Conservation (phyloP, 2,113 vertebrate genomes). For the Proteles cristata region DNA sequence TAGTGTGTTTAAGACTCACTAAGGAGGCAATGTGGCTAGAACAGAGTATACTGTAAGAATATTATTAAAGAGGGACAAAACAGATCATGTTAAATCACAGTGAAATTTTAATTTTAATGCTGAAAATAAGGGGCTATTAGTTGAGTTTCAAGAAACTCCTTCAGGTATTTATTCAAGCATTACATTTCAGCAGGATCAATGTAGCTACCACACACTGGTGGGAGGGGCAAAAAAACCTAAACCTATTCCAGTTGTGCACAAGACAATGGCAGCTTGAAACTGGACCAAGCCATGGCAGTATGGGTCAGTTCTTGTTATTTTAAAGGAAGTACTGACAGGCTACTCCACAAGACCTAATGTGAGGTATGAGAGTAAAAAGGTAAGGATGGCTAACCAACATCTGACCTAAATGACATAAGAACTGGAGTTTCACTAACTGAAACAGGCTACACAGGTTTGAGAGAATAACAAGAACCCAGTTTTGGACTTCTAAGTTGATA, state of each 20-base stretch:
- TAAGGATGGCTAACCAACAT: background rate
- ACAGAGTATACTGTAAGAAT: background rate
- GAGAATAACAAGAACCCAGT: background rate
- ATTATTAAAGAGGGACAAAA: background rate
- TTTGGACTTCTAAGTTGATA: background rate
- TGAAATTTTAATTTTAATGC: background rate
- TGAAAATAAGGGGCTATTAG: background rate
- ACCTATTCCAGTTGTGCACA: background rate
- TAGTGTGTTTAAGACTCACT: background rate
- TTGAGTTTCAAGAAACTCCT: background rate
- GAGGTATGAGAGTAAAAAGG: background rate
- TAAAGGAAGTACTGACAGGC: background rate
- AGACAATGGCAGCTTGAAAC: background rate
- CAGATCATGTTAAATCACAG: background rate
- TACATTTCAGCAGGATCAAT: background rate
- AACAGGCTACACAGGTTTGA: background rate
- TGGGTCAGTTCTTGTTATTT: background rate
- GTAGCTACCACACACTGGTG: background rate
- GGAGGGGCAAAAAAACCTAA: background rate
- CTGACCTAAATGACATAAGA: background rate
- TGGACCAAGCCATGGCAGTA: background rate
- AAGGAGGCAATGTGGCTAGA: background rate
- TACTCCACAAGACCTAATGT: background rate
- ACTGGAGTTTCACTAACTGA: background rate
- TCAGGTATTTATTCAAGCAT: background rate